phyloP scores from a whole-genome alignment of 2,113 vertebrate species.

The Atlantisia rogersi region DNA sequence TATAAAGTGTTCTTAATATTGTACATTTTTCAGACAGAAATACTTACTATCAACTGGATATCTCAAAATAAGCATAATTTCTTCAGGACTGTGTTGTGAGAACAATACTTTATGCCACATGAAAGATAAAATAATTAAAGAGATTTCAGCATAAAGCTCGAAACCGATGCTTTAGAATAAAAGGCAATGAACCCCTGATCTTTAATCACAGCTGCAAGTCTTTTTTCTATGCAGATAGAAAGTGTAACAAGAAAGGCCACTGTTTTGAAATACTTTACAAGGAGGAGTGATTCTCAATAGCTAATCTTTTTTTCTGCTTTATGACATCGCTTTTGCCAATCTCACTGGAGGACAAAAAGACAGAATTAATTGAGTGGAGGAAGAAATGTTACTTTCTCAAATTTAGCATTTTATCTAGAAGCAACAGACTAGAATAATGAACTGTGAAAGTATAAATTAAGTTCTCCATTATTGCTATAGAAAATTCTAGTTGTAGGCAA shows the following conservation, averaged over 20 bases:
- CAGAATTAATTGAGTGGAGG: neutral
- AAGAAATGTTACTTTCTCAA: neutral
- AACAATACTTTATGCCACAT: neutral
- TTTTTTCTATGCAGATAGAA: neutral
- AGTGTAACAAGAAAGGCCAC: neutral
- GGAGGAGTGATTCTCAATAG: neutral
- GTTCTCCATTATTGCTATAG: neutral
- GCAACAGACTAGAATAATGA: neutral
- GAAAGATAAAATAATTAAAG: neutral
- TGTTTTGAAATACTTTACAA: neutral
- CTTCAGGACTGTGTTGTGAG: neutral
- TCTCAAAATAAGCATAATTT: neutral
- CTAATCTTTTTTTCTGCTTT: neutral
- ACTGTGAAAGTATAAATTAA: neutral
- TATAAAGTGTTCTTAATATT: neutral
- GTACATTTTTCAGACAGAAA: neutral
- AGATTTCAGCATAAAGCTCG: neutral
- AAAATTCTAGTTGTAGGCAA: neutral
- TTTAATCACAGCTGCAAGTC: neutral
- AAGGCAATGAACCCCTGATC: neutral
- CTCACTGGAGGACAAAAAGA: neutral
- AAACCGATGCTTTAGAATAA: neutral
- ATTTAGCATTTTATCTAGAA: neutral
- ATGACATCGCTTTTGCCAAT: neutral
- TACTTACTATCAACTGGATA: neutral